Evolutionary conservation across 2,888 invertebrate species (phyloP), one percentile per base, ranked within the genome.

Genomic region (Clivina fossor): DNA sequence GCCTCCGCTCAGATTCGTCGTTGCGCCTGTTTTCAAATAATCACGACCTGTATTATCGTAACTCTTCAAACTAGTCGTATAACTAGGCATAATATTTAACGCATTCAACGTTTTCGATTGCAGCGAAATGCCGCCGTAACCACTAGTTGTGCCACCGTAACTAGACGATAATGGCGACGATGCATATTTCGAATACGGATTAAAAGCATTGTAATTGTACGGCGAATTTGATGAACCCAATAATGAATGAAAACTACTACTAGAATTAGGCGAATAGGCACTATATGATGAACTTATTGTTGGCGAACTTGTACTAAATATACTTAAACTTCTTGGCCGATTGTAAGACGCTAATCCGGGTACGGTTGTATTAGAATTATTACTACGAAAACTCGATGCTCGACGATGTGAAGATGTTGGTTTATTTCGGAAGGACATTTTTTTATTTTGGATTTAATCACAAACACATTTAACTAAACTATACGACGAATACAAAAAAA

Each of bases 121-220:
- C 60, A 86, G 74, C 55, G 83, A 83, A 19, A 85, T 75, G 41
- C 84, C 84, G 7, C 86, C 86, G 65, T 86, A 86, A 4, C 85
- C 85, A 2, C 83, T 82, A 58, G 80, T 72, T 0, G 82, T 82
- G 24, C 83, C 82, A 2, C 83, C 82, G 58, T 84, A 84, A 53
- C 81, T 73, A 2, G 74, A 51, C 2, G 74, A 71, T 62, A 76
- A 77, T 35, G 71, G 71, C 22, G 65, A 68, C 7, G 65, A 61
- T 2, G 71, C 70, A 56, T 66, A 47, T 55, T 55, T 71, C 2
- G 74, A 70, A 59, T 74, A 76, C n/a, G 71, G 68, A 63, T 66
- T 72, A 37, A 60, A 37, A 2, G 48, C 38, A 58, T 55, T 28
- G 49, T 46, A 66, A 51, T 62, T 65, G 44, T 65, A 65, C 8